A percentile compares a stretch with the other conserved stretches of the same genome.
Conservation (phyloP, 1,140 invertebrate species). For the Daktulosphaira vitifoliae region DNA sequence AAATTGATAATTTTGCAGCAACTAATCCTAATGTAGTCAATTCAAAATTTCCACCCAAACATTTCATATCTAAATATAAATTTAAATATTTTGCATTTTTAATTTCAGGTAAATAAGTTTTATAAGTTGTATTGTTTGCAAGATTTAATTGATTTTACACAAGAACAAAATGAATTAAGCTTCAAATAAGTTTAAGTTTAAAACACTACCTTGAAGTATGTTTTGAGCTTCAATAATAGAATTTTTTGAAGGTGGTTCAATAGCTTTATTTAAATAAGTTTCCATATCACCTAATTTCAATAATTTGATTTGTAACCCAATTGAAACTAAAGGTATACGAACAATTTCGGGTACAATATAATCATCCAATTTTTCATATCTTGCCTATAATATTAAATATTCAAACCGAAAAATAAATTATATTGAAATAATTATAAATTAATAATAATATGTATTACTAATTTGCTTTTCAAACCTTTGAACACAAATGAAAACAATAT, state of each 20-base stretch:
- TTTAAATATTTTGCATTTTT: too few relatives aligned
- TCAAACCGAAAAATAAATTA: neutral
- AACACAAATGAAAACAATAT: slow-evolving; percentile 82
- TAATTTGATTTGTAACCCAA: slow-evolving; percentile 74
- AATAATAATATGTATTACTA: neutral
- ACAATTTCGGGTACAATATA: slow-evolving; percentile 93
- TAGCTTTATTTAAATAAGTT: slow-evolving; percentile 85
- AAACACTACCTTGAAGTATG: slow-evolving; percentile 48
- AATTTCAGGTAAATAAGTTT: too few relatives aligned
- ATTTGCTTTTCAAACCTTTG: slow-evolving; percentile 44
- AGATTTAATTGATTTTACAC: too few relatives aligned
- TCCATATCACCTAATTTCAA: slow-evolving; percentile 78
- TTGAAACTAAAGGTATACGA: slow-evolving; percentile 83
- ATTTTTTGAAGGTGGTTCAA: slow-evolving; percentile 86
- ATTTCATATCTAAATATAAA: slow-evolving; percentile 68
- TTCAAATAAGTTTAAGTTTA: too few relatives aligned
- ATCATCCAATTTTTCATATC: slow-evolving; percentile 70
- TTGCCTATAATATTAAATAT: slow-evolving; percentile 45
- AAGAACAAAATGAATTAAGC: too few relatives aligned
- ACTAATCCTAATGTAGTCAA: slow-evolving; percentile 69
- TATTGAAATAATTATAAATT: neutral
- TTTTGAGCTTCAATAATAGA: slow-evolving; percentile 86
- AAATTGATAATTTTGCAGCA: slow-evolving; percentile 80
- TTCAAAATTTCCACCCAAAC: slow-evolving; percentile 72
- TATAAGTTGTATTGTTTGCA: too few relatives aligned